Evolutionary conservation across 2,113 vertebrate genomes (phyloP), one percentile per base, ranked within the genome.

Genomic region (Microtus richardsoni): DNA sequence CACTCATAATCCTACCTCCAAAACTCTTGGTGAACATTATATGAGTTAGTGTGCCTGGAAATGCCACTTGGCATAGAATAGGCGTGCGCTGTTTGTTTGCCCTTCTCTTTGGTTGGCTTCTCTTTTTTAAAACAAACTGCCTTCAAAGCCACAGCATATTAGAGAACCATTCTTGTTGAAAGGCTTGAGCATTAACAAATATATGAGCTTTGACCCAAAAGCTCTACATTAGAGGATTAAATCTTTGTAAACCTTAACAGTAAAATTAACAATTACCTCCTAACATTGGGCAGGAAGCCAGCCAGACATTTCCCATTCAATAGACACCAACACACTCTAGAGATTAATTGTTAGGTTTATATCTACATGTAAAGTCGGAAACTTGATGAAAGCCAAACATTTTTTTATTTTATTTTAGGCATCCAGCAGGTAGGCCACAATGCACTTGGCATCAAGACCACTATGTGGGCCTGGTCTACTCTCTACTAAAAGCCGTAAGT

Each of bases 191-290:
- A 70, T 5, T 92, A 86, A 47, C 73, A 91, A 96, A 75, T 75
- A 70, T 2, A 70, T 2, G 54, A 92, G 33, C 28, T 89, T 96
- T 89, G 60, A 52, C 58, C 60, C 77, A 60, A 95, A 96, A 88
- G 74, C 33, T 87, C 49, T 91, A 41, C 30, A 93, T 89, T 86
- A 97, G 94, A 47, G 64, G 93, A 97, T 97, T 98, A 94, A 88
- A 47, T 85, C 14, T 88, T 95, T 92, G 68, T 64, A 87, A 79
- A 84, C 5, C 44, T 74, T 92, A 83, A 92, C 13, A 47, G 8
- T 49, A 3, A 93, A 91, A 93, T 96, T 75, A 97, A 75, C 24
- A 49, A 41, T 41, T 41, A 2, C 49, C 52, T 97, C 86, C 70
- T 93, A 73, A 88, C 52, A 44, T 3, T 49, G 49, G 30, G 54